Conservation (phyloP, 2,888 invertebrate genomes). For the Aporophyla nigra region DNA sequence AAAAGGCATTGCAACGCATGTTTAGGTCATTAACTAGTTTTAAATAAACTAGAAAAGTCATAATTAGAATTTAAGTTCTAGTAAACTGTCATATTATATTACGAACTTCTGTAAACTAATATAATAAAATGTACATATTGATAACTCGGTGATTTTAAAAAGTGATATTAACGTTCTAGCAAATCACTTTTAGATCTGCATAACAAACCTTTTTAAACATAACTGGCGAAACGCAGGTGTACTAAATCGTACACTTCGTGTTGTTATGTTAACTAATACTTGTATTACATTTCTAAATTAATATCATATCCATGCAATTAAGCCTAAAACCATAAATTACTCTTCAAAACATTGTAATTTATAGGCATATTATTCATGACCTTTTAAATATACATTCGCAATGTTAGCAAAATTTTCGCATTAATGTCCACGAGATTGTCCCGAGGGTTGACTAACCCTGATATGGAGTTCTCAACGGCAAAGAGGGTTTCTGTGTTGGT, state of each 20-base stretch:
- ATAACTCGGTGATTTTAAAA: no score
- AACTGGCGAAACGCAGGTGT: not conserved
- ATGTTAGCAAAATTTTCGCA: conserved; percentile 31
- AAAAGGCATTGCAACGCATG: no score
- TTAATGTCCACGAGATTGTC: conserved; percentile 41
- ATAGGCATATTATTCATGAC: not conserved
- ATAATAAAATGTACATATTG: no score
- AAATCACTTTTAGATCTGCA: not conserved
- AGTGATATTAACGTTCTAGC: no score
- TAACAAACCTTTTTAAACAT: not conserved
- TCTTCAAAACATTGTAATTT: not conserved
- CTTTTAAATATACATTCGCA: conserved; percentile 22
- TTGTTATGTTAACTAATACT: not conserved
- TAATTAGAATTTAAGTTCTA: not conserved
- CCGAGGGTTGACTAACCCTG: conserved; percentile 32
- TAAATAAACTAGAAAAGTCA: not conserved
- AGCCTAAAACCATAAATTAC: not conserved
- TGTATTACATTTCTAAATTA: not conserved
- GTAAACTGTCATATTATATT: not conserved
- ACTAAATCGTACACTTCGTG: not conserved
- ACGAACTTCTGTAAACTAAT: not conserved
- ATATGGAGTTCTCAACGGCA: conserved; percentile 41
- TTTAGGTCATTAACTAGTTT: not conserved
- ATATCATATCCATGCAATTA: not conserved
- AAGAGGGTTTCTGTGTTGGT: conserved; percentile 62